phyloP scores from a whole-genome alignment of 2,888 invertebrate species.

The Platynereis dumerilii region DNA sequence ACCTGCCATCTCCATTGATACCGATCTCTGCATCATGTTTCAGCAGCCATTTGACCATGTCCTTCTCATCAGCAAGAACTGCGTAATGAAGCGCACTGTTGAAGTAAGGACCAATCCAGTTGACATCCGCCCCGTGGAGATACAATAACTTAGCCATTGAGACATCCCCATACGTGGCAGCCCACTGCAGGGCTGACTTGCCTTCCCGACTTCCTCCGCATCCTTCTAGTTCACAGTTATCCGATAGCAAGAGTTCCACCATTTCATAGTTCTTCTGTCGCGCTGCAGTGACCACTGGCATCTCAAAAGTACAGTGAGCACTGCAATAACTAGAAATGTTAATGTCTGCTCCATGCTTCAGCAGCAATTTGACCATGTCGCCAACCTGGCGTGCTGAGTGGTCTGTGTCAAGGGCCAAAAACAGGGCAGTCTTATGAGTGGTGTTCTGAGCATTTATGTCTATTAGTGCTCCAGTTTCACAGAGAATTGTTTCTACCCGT shows the following conservation, averaged over 20 bases:
- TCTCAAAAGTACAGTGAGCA: conserved; percentile 30
- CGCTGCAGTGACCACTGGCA: conserved; percentile 33
- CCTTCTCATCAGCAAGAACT: conserved; percentile 24
- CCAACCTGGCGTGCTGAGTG: conserved; percentile 6
- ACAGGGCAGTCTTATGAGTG: conserved; percentile 22
- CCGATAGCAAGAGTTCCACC: conserved; percentile 27
- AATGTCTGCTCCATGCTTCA: conserved; percentile 28
- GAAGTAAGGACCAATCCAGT: conserved; percentile 31
- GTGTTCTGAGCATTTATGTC: conserved; percentile 28
- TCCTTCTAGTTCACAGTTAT: conserved; percentile 23
- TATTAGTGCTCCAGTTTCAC: conserved; percentile 9
- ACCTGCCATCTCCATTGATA: conserved; percentile 31
- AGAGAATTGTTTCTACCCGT: neutral
- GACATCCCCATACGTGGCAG: conserved; percentile 30
- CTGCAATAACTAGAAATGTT: conserved; percentile 32
- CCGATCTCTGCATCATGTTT: conserved; percentile 26
- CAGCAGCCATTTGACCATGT: conserved; percentile 33
- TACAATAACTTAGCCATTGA: conserved; percentile 26
- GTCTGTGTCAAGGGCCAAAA: conserved; percentile 30
- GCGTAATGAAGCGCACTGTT: conserved; percentile 34
- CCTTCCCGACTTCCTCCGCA: conserved; percentile 15
- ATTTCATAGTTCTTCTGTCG: conserved; percentile 27
- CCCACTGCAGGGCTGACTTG: conserved; percentile 37
- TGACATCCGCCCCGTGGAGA: conserved; percentile 32
- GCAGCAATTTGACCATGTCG: conserved; percentile 31